phyloP scores from a whole-genome alignment of 1,140 invertebrate genomes.

The Oncopodura yosiiana region DNA sequence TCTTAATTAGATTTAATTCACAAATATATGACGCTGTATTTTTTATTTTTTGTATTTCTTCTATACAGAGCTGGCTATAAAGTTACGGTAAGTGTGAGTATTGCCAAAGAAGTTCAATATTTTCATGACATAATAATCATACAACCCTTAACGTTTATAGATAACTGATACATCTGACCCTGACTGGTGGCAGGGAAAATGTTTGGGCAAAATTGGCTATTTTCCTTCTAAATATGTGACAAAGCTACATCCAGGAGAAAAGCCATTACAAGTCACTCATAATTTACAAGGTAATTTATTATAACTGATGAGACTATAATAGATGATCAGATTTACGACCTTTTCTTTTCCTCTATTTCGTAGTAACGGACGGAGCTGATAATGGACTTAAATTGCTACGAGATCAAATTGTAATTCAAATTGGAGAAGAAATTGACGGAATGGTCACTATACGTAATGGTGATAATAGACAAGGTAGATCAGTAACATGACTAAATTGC shows the following conservation, averaged over 20 bases:
- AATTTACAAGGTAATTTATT: no score
- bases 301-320: no score
- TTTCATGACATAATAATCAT: no score
- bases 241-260: constrained; percentile 75
- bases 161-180: constrained; percentile 41
- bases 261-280: constrained; percentile 70
- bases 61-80: constrained; percentile 74
- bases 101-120: no score
- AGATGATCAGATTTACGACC: no score
- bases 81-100: no score
- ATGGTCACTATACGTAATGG: constrained; percentile 86
- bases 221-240: constrained; percentile 92
- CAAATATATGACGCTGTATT: constrained; percentile 5
- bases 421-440: constrained; percentile 80
- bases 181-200: constrained; percentile 96
- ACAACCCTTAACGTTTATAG: no score
- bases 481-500: no score
- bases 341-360: no score
- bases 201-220: constrained; percentile 78
- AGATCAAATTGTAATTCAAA: constrained; percentile 59
- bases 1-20: constrained; percentile 3
- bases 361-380: constrained; percentile 51
- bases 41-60: constrained; percentile 3
- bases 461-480: constrained; percentile 69
- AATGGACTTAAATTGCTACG: constrained; percentile 51